Percentiles rank a stretch among this genome's conserved stretches.
Conservation (phyloP, 2,888 invertebrate species). For the Oscheius sp. region DNA sequence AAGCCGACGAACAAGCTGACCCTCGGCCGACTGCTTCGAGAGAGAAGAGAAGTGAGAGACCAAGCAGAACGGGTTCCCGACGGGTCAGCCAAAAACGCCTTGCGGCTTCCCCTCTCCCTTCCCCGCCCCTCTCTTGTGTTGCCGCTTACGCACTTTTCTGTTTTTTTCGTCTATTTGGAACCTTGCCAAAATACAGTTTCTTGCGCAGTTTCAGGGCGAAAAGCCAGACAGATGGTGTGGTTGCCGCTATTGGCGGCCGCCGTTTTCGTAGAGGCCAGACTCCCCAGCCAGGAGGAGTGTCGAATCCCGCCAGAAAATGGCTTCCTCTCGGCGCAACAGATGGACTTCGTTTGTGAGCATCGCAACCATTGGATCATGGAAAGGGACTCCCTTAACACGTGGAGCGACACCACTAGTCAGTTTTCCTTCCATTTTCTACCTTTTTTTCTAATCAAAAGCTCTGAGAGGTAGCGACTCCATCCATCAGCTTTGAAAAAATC, state of each 20-base stretch:
- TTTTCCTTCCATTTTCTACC: neutral
- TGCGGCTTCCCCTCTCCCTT: neutral
- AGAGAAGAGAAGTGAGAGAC: neutral
- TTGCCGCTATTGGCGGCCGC: conserved; percentile 20
- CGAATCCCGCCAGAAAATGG: conserved; percentile 17
- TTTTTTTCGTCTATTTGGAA: neutral
- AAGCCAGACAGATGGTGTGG: neutral
- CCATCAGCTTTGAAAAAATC: too few species aligned
- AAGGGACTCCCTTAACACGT: conserved; percentile 34
- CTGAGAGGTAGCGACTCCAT: too few species aligned
- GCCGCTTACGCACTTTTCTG: conserved; percentile 22
- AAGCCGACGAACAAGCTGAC: neutral
- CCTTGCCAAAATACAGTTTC: neutral
- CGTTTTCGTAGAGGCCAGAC: neutral
- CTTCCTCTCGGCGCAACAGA: conserved; percentile 28
- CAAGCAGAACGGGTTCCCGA: conserved; percentile 11
- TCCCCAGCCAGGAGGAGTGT: conserved; percentile 16
- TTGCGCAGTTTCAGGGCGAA: neutral
- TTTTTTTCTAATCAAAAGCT: neutral
- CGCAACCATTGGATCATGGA: conserved; percentile 59
- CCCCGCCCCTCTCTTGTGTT: neutral
- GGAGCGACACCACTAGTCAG: conserved; percentile 15
- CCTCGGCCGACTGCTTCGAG: neutral
- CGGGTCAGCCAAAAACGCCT: conserved; percentile 29
- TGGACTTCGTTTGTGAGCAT: conserved; percentile 56